Base-by-base conservation (phyloP, 2,888 invertebrate genomes). In the Trissolcus japonicus region DNA sequence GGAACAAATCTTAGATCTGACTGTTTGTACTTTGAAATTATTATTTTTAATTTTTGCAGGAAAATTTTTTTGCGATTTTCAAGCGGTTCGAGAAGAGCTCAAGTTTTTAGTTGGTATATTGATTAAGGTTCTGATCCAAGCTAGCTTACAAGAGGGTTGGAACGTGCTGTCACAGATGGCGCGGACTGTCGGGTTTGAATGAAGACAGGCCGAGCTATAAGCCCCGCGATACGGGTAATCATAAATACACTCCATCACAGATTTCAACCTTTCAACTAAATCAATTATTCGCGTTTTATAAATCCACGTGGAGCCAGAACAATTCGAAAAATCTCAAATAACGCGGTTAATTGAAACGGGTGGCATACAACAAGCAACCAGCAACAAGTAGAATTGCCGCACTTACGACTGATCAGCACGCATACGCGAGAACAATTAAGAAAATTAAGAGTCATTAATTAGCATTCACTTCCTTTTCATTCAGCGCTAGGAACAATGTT, bases 381-480 rank as follows among this genome's bases (percentile, higher is more conserved):
- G 80, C 79, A 76, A 76, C 57, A 66, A 75, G 72, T 72, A 66
- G 71, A 71, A 71, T 66, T 74, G 55, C 61, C 78, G 79, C 78
- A 76, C 78, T 81, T 82, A 79, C 83, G 79, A 80, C 81, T 81
- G 80, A 83, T 81, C 80, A 79, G 78, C 81, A 72, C 71, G 82
- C 81, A 83, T 83, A 87, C 79, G 82, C 81, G 82, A 81, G 82
- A 84, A 81, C 85, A 87, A 88, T 88, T 88, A 88, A 87, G 84
- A 84, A 85, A 87, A 88, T 88, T 87, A 88, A 89, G 87, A 86
- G 88, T 84, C 87, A 87, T 88, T 88, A 87, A 88, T 89, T 88
- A 88, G 85, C 82, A 87, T 87, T 86, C 86, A 85, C 84, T 86
- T 87, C 86, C 87, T 86, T 81, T 79, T 72, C 74, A 74, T 78